phyloP scores from a whole-genome alignment of 2,888 invertebrate species.

The Hydriomena furcata region DNA sequence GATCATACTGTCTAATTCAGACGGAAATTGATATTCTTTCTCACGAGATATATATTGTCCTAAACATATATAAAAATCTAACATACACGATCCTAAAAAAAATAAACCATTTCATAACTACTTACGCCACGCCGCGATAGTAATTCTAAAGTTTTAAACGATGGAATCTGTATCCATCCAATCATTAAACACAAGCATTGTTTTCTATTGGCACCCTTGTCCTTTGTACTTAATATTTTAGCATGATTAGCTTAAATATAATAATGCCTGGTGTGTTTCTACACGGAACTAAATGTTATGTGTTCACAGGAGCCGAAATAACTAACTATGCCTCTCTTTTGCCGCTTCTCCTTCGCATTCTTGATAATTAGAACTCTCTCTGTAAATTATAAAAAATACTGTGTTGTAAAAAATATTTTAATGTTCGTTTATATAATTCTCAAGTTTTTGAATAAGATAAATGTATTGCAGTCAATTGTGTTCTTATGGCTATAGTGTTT shows the following conservation, averaged over 20 bases:
- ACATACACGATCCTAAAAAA: no score
- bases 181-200: conserved; percentile 52
- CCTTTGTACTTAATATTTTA: conserved; percentile 50
- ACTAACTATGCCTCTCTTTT: conserved; percentile 17
- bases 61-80: no score
- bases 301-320: conserved; percentile 22
- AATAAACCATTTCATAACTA: no score
- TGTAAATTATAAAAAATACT: conserved; percentile 1
- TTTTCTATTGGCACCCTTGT: conserved; percentile 63
- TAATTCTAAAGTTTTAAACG: conserved; percentile 3
- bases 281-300: conserved; percentile 14
- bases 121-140: conserved; percentile 5
- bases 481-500: no score
- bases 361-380: conserved; percentile 21
- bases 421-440: no score
- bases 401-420: no score
- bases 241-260: conserved; percentile 58
- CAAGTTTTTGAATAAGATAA: no score
- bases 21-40: no score
- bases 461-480: no score
- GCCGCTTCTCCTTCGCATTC: conserved; percentile 34
- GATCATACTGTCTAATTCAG: no score
- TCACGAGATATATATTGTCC: neutral
- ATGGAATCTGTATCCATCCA: conserved; percentile 30
- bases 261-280: conserved; percentile 25